Base-by-base conservation (phyloP, 1,140 invertebrate genomes). In the Lucilia cuprina region DNA sequence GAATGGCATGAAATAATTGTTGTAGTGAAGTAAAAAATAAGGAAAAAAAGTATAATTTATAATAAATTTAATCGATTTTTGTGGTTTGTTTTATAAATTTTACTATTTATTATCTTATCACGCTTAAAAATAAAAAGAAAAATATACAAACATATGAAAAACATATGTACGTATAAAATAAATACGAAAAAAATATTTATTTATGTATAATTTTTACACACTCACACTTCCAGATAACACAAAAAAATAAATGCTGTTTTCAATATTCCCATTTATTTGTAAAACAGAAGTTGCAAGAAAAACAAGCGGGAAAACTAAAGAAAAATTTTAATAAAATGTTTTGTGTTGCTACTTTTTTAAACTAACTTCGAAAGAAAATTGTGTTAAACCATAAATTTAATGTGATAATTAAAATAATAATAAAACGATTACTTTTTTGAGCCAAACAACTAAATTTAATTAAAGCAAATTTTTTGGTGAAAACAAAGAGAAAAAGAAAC, bases 31-130 rank as follows among this genome's bases (percentile, higher is more conserved):
- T 17, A 3, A 17, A 17, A n/a, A 17, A 17, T 3, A 5, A 5
- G 41, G 5, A 60, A 75, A 0, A 25, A 25, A 12, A 78, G 1
- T 2, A 30, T 30, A 30, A 78, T 41, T 47, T 35, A 41, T 35
- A 80, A 80, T 25, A 80, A 21, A 49, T 80, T 80, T 50, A 80
- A 49, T 80, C 41, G 41, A 80, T 80, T 80, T 49, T 80, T 78
- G n/a, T 78, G 14, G 34, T 78, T 60, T 78, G 75, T 75, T 34
- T 78, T 78, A 19, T 41, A 78, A 41, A 70, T 80, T 49, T 50
- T 49, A 49, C 77, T 80, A 49, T 41, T 80, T 80, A 80, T 80
- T 80, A 80, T 80, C 77, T 80, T 80, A 80, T 80, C 77, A 47
- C 41, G 77, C 41, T 80, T 80, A 80, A 80, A 80, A 50, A 49